phyloP scores from a whole-genome alignment of 2,113 vertebrate species.

The Kryptolebias marmoratus region DNA sequence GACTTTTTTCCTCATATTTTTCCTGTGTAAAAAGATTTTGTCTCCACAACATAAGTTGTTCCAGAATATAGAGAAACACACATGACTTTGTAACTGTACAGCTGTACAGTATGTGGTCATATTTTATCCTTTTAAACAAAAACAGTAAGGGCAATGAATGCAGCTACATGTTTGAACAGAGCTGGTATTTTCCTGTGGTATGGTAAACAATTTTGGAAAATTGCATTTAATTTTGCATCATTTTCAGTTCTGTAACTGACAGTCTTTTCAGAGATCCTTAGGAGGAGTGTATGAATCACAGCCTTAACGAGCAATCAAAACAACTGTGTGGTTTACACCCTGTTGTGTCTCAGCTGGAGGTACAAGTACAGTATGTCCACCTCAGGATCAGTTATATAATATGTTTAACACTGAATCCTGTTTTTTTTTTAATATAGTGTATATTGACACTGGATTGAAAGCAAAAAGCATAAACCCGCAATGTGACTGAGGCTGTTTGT shows the following conservation, averaged over 20 bases:
- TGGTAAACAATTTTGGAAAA: conserved; percentile 27
- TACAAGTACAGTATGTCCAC: background rate
- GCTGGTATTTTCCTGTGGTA: conserved; percentile 9
- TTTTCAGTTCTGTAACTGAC: conserved; percentile 10
- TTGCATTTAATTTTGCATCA: conserved; percentile 35
- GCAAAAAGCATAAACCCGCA: background rate
- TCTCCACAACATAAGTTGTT: no score
- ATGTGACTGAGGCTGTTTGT: background rate
- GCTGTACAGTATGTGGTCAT: background rate
- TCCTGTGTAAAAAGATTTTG: background rate
- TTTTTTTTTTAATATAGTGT: conserved; percentile 5
- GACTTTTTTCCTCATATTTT: background rate
- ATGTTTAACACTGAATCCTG: conserved; percentile 3
- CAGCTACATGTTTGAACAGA: conserved; percentile 25
- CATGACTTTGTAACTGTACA: background rate
- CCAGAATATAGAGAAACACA: background rate
- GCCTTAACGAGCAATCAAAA: background rate
- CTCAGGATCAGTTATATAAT: background rate
- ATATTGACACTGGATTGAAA: background rate
- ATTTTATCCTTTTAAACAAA: conserved; percentile 4
- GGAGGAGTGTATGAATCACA: conserved; percentile 1
- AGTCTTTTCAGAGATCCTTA: background rate
- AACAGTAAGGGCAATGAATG: conserved; percentile 13
- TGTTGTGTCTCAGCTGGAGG: conserved; percentile 23
- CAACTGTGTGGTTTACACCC: background rate